phyloP scores from a whole-genome alignment of 2,113 vertebrate genomes.

The Amblyopsis rosae region DNA sequence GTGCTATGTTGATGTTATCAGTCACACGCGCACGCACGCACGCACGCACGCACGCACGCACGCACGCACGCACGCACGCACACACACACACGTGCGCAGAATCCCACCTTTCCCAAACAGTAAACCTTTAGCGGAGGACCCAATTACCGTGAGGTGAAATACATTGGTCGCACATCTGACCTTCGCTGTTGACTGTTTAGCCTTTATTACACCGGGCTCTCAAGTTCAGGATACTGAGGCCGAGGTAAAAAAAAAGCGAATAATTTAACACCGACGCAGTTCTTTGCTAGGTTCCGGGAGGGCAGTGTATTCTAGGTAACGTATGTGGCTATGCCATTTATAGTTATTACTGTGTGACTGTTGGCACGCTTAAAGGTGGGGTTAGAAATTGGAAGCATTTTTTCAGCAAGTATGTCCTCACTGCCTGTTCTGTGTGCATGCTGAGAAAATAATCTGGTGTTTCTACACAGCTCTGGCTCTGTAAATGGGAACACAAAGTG shows the following conservation, averaged over 20 bases:
- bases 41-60: background rate
- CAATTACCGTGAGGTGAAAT: background rate
- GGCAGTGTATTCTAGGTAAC: too few relatives aligned
- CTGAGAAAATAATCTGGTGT: too few relatives aligned
- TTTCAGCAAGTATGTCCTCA: too few relatives aligned
- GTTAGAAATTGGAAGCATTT: too few relatives aligned
- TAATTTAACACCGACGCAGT: background rate
- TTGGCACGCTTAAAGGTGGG: too few relatives aligned
- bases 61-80: conserved; percentile 5
- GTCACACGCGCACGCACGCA: conserved; percentile 8
- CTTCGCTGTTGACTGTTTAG: background rate
- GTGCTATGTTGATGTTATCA: conserved; percentile 34
- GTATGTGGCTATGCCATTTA: background rate
- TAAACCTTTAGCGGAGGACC: conserved; percentile 11
- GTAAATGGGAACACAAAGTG: too few relatives aligned
- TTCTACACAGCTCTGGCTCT: too few relatives aligned
- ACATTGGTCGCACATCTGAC: background rate
- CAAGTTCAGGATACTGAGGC: background rate
- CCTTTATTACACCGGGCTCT: background rate
- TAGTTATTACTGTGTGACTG: background rate
- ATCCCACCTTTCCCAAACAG: conserved; percentile 12
- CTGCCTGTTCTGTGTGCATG: too few relatives aligned
- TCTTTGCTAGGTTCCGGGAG: background rate
- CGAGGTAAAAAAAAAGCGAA: background rate
- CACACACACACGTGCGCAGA: background rate